Evolutionary conservation across 2,113 vertebrate species (phyloP).

Genomic region (Egretta garzetta): DNA sequence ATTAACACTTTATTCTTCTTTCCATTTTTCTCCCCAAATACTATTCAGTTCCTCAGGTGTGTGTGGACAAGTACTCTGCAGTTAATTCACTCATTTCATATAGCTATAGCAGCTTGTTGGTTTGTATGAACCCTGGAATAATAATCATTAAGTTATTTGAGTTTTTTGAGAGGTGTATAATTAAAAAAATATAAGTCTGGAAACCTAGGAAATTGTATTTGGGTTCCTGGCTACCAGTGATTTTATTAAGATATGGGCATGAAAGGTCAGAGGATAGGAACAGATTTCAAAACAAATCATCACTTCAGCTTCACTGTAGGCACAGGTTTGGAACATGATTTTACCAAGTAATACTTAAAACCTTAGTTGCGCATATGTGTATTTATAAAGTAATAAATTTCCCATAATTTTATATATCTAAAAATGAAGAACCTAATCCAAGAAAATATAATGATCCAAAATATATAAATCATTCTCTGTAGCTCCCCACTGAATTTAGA

Average conservation of each 20-base stretch:
- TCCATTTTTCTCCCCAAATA: background rate
- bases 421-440: background rate
- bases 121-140: background rate
- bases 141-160: background rate
- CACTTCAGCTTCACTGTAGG: background rate
- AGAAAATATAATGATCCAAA: background rate
- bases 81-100: background rate
- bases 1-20: background rate
- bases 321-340: background rate
- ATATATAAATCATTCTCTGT: background rate
- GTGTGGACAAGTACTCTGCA: background rate
- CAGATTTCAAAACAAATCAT: background rate
- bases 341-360: background rate
- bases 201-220: background rate
- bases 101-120: background rate
- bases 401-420: background rate
- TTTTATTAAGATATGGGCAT: background rate
- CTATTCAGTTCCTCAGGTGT: background rate
- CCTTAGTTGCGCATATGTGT: background rate
- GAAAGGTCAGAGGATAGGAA: background rate
- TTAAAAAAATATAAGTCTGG: background rate
- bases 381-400: background rate
- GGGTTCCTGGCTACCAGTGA: background rate
- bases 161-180: fast-evolving
- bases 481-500: background rate